Evolutionary conservation across 2,113 vertebrate species (phyloP).

Genomic region (Cyphomyrus discorhynchus): DNA sequence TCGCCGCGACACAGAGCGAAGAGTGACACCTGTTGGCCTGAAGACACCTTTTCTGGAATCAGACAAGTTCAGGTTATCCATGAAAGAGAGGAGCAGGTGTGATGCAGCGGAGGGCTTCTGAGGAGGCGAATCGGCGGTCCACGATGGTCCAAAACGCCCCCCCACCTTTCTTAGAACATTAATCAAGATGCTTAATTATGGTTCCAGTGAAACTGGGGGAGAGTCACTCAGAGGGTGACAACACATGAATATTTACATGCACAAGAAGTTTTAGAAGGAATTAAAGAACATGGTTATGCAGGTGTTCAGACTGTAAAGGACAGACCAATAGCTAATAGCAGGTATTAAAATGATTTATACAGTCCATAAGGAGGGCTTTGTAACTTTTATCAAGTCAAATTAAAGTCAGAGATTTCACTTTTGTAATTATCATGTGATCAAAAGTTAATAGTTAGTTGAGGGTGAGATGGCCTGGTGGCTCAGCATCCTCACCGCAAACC

Average conservation of each 20-base stretch:
- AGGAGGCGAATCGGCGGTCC: not conserved
- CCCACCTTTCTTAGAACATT: not conserved
- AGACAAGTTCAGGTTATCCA: not conserved
- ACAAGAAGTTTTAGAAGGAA: not conserved
- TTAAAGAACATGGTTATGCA: not conserved
- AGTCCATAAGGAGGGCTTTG: not conserved
- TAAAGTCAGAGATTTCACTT: not conserved
- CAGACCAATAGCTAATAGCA: not conserved
- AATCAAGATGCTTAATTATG: not conserved
- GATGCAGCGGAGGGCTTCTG: not conserved
- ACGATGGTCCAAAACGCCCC: not conserved
- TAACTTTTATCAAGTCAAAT: not conserved
- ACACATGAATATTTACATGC: not conserved
- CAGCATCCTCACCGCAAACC: not conserved
- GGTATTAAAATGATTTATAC: not conserved
- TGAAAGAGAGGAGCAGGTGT: not conserved
- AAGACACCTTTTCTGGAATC: not conserved
- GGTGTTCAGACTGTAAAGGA: not conserved
- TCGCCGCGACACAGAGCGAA: conserved; percentile 9
- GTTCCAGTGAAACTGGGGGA: not conserved
- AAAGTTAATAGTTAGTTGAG: not conserved
- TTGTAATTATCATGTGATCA: not conserved
- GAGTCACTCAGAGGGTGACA: not conserved
- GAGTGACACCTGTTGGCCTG: conserved; percentile 21
- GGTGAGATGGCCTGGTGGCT: not conserved